These are phyloP conservation scores for Helicoverpa zea DNA, from an alignment of 1,140 invertebrate species.

Conservation along the genomic window DNA sequence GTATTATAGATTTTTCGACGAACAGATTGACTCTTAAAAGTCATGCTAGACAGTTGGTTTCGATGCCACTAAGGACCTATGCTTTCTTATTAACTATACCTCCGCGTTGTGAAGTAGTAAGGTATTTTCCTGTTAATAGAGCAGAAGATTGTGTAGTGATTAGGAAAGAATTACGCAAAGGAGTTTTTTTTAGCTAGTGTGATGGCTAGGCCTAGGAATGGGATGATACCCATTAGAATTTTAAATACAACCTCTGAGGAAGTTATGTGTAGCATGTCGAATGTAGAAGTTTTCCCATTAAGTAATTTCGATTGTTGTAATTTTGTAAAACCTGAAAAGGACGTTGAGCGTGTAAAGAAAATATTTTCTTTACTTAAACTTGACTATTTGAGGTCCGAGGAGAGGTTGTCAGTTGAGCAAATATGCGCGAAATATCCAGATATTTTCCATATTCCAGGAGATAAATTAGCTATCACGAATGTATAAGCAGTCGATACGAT, in stretches of 20 bases:
- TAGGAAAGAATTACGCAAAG: background rate
- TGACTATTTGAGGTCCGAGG: background rate
- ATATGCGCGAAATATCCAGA: too few relatives aligned
- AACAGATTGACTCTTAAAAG: slow-evolving; percentile 11
- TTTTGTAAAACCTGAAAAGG: background rate
- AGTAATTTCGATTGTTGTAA: slow-evolving; percentile 12
- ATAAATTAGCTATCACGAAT: too few relatives aligned
- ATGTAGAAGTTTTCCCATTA: background rate
- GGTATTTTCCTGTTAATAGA: slow-evolving; percentile 13
- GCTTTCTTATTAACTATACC: background rate
- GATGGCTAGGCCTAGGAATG: slow-evolving; percentile 18
- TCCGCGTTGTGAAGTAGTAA: slow-evolving; percentile 16
- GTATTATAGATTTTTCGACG: slow-evolving; percentile 9
- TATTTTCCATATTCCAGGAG: too few relatives aligned
- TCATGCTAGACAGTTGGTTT: background rate
- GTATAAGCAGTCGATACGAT: slow-evolving; percentile 3
- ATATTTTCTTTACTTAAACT: slow-evolving; percentile 18
- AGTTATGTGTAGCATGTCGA: slow-evolving; percentile 4
- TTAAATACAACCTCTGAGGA: slow-evolving; percentile 28
- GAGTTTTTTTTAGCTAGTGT: slow-evolving; percentile 23
- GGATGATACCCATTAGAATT: slow-evolving; percentile 21
- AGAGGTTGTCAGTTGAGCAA: too few relatives aligned
- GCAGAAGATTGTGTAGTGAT: slow-evolving; percentile 10
- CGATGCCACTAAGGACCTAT: background rate
- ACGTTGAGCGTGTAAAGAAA: slow-evolving; percentile 18